These are phyloP conservation scores for Zaprionus capensis DNA, from an alignment of 1,140 invertebrate species.

Conservation along the genomic window DNA sequence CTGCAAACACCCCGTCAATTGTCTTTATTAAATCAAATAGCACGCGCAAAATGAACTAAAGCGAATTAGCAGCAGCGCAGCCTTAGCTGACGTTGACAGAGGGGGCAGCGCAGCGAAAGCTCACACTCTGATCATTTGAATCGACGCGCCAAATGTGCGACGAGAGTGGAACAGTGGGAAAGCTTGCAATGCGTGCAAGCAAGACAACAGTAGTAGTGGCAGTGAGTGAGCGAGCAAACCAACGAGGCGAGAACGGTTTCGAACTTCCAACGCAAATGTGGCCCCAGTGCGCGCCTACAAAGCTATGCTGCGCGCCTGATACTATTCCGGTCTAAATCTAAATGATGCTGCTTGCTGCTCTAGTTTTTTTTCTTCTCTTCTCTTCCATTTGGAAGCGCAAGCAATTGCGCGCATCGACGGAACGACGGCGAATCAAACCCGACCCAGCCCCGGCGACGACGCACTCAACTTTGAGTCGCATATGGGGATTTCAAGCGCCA, in stretches of 20 bases:
- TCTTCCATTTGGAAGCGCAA: slow-evolving; percentile 48
- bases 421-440: slow-evolving; percentile 18
- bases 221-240: background rate
- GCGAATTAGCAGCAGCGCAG: slow-evolving; percentile 7
- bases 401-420: slow-evolving; percentile 27
- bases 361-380: slow-evolving; percentile 67
- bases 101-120: slow-evolving; percentile 4
- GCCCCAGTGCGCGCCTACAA: slow-evolving; percentile 8
- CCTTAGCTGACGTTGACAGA: background rate
- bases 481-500: slow-evolving; percentile 56
- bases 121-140: slow-evolving; percentile 23
- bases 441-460: slow-evolving; percentile 9
- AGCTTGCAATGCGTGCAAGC: slow-evolving; percentile 42
- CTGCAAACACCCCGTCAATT: slow-evolving; percentile 15
- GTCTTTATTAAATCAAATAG: slow-evolving; percentile 32
- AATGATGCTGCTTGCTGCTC: slow-evolving; percentile 83
- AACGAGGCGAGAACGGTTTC: slow-evolving; percentile 22
- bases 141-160: slow-evolving; percentile 20
- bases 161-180: slow-evolving; percentile 3
- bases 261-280: slow-evolving; percentile 46
- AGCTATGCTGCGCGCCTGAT: slow-evolving; percentile 62
- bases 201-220: slow-evolving; percentile 16
- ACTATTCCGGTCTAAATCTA: slow-evolving; percentile 84
- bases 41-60: slow-evolving; percentile 25
- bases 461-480: slow-evolving; percentile 54